These are phyloP conservation scores for Chamaetylas fuelleborni DNA, from an alignment of 2,113 vertebrate species.

Conservation along the genomic window DNA sequence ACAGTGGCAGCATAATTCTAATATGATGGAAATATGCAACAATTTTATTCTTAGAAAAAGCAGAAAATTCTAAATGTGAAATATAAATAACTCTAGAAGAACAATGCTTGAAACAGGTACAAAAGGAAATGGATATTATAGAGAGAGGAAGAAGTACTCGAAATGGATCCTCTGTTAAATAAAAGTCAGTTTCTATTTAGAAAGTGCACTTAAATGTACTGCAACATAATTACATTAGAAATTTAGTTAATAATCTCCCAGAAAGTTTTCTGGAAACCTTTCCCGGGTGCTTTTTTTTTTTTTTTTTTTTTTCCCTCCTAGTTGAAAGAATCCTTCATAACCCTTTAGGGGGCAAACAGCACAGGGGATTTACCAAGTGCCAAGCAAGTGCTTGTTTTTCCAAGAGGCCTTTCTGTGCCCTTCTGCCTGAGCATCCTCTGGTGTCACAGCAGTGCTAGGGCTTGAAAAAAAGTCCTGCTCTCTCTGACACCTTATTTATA, in stretches of 20 bases:
- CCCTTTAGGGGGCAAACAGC: no score
- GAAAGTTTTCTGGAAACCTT: background rate
- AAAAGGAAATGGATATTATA: background rate
- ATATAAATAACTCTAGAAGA: background rate
- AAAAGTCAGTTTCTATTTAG: background rate
- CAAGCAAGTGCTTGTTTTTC: rapidly evolving
- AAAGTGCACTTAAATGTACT: background rate
- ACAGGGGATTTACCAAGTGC: background rate
- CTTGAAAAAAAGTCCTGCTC: background rate
- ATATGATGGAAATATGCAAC: background rate
- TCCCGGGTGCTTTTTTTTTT: background rate
- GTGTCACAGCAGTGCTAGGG: background rate
- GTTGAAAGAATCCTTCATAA: background rate
- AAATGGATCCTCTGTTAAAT: background rate
- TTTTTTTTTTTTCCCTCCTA: background rate
- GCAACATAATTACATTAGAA: background rate
- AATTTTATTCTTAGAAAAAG: background rate
- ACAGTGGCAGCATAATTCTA: background rate
- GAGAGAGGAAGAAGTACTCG: background rate
- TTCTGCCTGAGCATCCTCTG: background rate
- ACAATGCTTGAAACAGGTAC: background rate
- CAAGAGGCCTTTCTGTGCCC: background rate
- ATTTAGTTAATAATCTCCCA: background rate
- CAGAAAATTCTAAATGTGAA: background rate
- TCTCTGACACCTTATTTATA: background rate